phyloP scores from a whole-genome alignment of 2,113 vertebrate genomes.

The Laticauda laticaudata region DNA sequence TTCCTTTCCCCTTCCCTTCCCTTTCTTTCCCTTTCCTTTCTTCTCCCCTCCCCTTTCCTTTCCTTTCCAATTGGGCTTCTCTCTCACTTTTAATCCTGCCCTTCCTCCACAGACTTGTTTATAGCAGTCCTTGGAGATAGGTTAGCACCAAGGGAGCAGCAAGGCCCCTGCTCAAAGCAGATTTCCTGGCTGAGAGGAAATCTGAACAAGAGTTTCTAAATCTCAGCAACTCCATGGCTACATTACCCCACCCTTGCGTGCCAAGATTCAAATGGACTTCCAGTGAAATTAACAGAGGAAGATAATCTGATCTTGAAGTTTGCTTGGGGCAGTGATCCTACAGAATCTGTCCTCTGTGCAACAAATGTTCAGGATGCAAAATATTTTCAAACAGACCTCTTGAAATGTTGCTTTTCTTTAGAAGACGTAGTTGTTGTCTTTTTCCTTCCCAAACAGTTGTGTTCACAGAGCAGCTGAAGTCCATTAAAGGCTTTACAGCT shows the following conservation, averaged over 20 bases:
- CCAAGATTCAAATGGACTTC: neutral
- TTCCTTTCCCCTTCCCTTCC: rapidly evolving
- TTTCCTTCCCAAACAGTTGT: neutral
- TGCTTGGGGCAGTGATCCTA: neutral
- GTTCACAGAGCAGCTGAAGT: neutral
- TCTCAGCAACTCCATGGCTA: neutral
- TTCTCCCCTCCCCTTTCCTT: too few species aligned
- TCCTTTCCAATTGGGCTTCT: neutral
- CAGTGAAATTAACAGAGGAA: neutral
- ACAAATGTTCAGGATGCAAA: neutral
- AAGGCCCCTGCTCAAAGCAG: neutral
- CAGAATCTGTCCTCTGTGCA: neutral
- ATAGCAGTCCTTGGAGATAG: neutral
- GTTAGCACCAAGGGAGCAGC: neutral
- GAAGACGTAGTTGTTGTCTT: neutral
- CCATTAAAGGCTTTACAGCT: neutral
- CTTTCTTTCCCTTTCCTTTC: neutral
- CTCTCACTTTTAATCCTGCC: neutral
- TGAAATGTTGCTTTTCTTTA: neutral
- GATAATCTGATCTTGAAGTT: neutral
- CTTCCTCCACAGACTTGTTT: neutral
- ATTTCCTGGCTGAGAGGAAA: neutral
- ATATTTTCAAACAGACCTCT: neutral
- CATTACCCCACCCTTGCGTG: neutral
- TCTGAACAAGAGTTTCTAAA: neutral